These are phyloP conservation scores for Takifugu bimaculatus DNA, from an alignment of 2,113 vertebrate genomes.

Conservation along the genomic window DNA sequence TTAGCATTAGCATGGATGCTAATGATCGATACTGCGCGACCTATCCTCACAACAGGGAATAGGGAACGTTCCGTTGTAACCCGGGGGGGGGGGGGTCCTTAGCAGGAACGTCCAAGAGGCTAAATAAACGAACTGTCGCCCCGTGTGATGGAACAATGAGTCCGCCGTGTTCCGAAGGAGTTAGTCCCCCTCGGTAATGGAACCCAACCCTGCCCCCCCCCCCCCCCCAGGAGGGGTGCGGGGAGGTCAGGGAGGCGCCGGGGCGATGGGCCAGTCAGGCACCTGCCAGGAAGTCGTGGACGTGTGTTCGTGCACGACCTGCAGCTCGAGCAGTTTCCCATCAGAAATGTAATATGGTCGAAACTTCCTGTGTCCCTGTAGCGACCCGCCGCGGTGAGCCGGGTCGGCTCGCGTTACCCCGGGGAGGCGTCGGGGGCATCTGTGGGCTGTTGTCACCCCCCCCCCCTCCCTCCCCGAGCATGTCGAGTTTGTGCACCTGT, in stretches of 20 bases:
- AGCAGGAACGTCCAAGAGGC: neutral
- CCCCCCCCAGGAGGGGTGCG: neutral
- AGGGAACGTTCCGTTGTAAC: too few species aligned
- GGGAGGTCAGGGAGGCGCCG: constrained; percentile 40
- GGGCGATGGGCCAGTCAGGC: constrained; percentile 39
- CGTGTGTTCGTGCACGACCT: constrained; percentile 3
- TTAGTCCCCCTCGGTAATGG: neutral
- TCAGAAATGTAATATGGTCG: neutral
- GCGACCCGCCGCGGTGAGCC: too few species aligned
- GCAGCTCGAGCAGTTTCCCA: neutral
- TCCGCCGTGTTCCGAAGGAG: constrained; percentile 23
- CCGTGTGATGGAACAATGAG: too few species aligned
- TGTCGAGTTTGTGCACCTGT: too few species aligned
- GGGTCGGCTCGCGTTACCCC: too few species aligned
- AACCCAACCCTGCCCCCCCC: too few species aligned
- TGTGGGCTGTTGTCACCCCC: too few species aligned
- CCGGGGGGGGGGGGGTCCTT: neutral
- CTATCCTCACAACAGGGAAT: too few species aligned
- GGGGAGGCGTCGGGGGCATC: too few species aligned
- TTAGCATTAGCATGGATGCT: too few species aligned
- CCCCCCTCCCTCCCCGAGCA: too few species aligned
- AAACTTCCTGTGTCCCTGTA: neutral
- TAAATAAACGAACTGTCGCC: too few species aligned
- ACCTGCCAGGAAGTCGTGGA: constrained; percentile 50
- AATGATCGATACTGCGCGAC: neutral